Conservation (phyloP, 1,140 invertebrate genomes). For the Drosophila lini region DNA sequence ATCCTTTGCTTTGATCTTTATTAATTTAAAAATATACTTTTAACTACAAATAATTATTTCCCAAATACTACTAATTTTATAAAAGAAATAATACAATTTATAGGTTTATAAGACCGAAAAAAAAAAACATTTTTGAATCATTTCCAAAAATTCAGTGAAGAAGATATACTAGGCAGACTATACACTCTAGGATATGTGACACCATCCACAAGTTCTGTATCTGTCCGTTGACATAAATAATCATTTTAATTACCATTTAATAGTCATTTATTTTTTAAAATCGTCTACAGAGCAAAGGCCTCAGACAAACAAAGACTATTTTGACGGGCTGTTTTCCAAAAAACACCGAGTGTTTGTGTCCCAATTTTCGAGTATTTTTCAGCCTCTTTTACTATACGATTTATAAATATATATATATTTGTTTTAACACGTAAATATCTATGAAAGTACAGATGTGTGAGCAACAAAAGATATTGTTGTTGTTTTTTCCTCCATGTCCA, state of each 20-base stretch:
- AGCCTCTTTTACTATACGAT: constrained; percentile 20
- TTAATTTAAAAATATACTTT: background rate
- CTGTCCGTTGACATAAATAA: constrained; percentile 29
- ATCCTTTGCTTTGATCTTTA: background rate
- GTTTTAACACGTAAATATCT: constrained; percentile 51
- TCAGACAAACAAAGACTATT: constrained; percentile 28
- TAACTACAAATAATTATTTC: background rate
- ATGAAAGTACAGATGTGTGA: constrained; percentile 28
- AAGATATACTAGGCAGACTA: background rate
- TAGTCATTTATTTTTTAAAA: constrained; percentile 50
- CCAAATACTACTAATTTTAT: background rate
- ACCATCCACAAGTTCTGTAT: constrained; percentile 14
- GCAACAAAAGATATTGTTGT: constrained; percentile 53
- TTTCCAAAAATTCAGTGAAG: constrained; percentile 1
- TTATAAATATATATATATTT: constrained; percentile 17
- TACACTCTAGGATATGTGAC: constrained; percentile 3
- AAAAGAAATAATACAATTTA: background rate
- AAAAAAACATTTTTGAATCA: background rate
- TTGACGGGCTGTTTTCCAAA: constrained; percentile 31
- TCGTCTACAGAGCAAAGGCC: constrained; percentile 18
- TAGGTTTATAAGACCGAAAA: background rate
- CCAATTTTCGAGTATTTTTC: constrained; percentile 52
- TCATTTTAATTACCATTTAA: constrained; percentile 51
- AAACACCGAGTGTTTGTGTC: constrained; percentile 57
- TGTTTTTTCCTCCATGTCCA: constrained; percentile 48